Evolutionary conservation across 2,797 vertebrate species (phyloP), one percentile per base, ranked within the genome.

Genomic region (Morelia viridis): DNA sequence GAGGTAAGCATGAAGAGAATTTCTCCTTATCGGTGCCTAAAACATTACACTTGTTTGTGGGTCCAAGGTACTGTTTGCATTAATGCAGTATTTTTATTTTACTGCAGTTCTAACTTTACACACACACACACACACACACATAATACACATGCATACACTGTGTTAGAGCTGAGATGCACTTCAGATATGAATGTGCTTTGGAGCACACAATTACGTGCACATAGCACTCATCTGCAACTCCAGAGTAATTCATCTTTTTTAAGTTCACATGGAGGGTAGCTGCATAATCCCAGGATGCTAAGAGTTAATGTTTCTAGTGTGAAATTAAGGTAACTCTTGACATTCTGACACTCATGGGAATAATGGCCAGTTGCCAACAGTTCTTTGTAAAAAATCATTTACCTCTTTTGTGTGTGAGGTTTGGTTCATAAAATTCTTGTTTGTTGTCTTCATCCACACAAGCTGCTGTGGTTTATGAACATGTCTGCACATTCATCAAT

Each of bases 1-100:
- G 97, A 98, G 97, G 99, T 99, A 97, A 93, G 98, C 91, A 90
- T 12, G 0, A 0, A 26, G 7, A 5, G 31, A 58, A 2, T 31
- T 89, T 68, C 31, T 28, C 41, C 15, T 50, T 1, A 0, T 0
- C 28, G 85, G 76, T 58, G 2, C 88, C 89, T 57, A 31, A 4
- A 50, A 46, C 12, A 31, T 9, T 26, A 71, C 4, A 56, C 15
- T 31, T 46, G 11, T n/a, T 50, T 58, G 28, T 91, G 15, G 26
- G 46, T 53, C 19, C 50, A 11, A 57, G 6, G 57, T 80, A 26
- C 50, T 56, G 31, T 11, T 31, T 85, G 3, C 17, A 26, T 53
- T 17, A 57, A 80, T 7, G 60, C 28, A 26, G 2, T 4, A 5
- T 86, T 15, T 71, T 0, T 1, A 5, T 85, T 26, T 0, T 0